Conservation (phyloP, 2,888 invertebrate genomes). For the Cerceris rybyensis region DNA sequence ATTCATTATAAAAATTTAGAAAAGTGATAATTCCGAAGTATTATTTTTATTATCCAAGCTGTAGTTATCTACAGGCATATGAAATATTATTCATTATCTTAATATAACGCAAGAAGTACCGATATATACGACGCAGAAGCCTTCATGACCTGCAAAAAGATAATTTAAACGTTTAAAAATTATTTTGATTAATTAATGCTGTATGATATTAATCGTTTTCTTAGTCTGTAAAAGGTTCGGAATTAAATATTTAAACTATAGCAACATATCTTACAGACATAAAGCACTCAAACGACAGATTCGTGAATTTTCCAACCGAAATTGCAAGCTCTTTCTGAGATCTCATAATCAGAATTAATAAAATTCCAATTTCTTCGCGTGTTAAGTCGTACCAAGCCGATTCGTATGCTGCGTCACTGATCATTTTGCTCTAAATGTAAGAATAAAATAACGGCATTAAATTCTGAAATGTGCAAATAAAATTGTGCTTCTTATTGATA, state of each 20-base stretch:
- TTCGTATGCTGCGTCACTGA: conserved; percentile 41
- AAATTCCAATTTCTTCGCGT: conserved; percentile 26
- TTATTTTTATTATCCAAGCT: neutral
- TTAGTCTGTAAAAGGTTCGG: neutral
- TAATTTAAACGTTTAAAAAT: neutral
- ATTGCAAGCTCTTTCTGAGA: conserved; percentile 39
- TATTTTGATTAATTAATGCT: neutral
- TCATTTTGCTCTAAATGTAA: conserved; percentile 40
- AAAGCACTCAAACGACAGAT: conserved; percentile 28
- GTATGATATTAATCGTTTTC: neutral
- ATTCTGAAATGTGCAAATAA: neutral
- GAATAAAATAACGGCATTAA: neutral
- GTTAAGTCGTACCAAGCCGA: conserved; percentile 48
- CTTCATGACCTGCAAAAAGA: conserved; percentile 32
- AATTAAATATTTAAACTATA: neutral
- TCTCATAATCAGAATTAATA: conserved; percentile 34
- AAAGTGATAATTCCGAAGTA: neutral
- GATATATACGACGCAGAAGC: conserved; percentile 38
- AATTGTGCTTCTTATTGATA: neutral
- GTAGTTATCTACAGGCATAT: neutral
- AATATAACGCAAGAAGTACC: conserved; percentile 16
- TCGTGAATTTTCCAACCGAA: conserved; percentile 33
- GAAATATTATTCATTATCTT: neutral
- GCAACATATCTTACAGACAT: conserved; percentile 27
- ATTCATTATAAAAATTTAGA: too few species aligned